These are phyloP conservation scores for Callyntrura guangdongensis DNA, from an alignment of 2,888 invertebrate genomes.

Conservation along the genomic window DNA sequence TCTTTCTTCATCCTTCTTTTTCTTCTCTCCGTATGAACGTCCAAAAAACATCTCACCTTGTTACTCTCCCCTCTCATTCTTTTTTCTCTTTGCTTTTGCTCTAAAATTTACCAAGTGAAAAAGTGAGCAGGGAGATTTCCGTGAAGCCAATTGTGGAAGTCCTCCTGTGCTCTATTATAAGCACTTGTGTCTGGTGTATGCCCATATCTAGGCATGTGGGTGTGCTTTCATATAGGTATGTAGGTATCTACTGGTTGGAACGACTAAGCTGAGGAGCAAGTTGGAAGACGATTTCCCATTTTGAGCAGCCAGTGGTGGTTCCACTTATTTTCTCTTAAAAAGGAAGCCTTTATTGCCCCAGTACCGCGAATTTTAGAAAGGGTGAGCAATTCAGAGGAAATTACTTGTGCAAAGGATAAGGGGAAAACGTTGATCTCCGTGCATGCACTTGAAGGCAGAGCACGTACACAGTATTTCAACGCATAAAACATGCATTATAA, in stretches of 20 bases:
- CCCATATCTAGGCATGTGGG: too few species aligned
- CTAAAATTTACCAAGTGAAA: constrained; percentile 21
- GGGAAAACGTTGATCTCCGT: neutral
- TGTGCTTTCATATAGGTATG: too few species aligned
- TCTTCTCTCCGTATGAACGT: constrained; percentile 40
- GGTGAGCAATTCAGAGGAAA: constrained; percentile 34
- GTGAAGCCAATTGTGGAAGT: neutral
- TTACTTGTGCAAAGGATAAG: constrained; percentile 40
- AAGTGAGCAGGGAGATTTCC: constrained; percentile 31
- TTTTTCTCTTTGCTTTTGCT: neutral
- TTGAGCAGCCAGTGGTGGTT: neutral
- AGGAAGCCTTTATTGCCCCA: constrained; percentile 15
- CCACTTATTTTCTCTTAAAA: constrained; percentile 20
- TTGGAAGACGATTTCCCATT: constrained; percentile 20
- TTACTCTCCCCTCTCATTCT: neutral
- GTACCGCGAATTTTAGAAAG: neutral
- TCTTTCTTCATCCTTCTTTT: constrained; percentile 69
- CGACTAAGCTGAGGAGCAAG: neutral
- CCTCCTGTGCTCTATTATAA: too few species aligned
- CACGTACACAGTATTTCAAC: neutral
- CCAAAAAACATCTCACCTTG: constrained; percentile 66
- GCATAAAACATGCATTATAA: too few species aligned
- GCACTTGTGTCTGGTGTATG: too few species aligned
- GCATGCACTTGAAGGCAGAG: neutral
- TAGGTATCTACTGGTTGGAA: too few species aligned